These are phyloP conservation scores for Lasiurus cinereus DNA, from an alignment of 2,113 vertebrate species.

Conservation along the genomic window DNA sequence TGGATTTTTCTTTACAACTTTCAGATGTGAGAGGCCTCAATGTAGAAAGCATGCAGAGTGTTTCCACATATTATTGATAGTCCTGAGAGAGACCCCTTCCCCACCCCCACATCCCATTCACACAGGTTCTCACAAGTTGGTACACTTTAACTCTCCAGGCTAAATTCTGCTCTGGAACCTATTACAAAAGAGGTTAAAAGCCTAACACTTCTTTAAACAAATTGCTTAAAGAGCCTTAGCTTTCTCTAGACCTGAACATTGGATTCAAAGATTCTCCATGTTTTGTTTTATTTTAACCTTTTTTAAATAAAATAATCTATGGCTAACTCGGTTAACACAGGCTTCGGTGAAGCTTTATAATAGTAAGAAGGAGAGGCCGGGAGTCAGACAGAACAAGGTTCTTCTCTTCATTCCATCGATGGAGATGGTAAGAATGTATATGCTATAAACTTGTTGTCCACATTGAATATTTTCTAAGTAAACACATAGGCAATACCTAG, in stretches of 20 bases:
- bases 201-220: background rate
- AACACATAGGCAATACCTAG: background rate
- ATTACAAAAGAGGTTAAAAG: background rate
- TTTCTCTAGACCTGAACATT: background rate
- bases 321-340: background rate
- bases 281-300: background rate
- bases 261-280: background rate
- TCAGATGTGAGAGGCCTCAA: slow-evolving; percentile 49
- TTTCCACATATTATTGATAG: background rate
- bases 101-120: too few species aligned
- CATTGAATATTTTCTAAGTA: background rate
- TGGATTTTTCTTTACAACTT: slow-evolving; percentile 73
- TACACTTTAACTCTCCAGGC: background rate
- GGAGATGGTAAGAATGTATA: background rate
- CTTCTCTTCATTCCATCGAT: background rate
- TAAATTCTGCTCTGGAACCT: slow-evolving; percentile 32
- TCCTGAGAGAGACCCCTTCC: background rate
- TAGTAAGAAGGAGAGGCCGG: background rate
- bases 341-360: background rate
- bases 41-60: slow-evolving; percentile 39
- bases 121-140: slow-evolving; percentile 33
- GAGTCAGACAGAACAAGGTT: background rate
- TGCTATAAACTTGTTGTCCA: accelerated
- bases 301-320: background rate
- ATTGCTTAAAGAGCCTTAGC: background rate